A percentile compares a stretch with the other conserved stretches of the same genome.
Evolutionary conservation across 2,888 invertebrate species (phyloP).

Genomic region (Tenthredo livida): DNA sequence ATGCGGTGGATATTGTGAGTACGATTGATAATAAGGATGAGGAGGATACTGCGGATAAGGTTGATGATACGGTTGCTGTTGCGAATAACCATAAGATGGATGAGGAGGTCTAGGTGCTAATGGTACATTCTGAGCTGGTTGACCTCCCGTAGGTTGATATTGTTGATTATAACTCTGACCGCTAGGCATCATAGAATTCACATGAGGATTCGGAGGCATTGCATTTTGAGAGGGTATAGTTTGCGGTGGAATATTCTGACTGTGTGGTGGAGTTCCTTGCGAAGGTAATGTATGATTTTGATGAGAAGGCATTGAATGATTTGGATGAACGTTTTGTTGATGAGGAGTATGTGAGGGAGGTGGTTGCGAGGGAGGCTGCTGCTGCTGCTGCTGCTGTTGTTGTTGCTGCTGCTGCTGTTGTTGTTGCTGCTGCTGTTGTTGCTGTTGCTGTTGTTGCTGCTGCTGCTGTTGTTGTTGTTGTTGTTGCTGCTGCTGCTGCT

Average conservation of each 20-base stretch:
- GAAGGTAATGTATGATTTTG: constrained; percentile 61
- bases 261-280: constrained; percentile 59
- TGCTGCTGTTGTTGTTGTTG: constrained; percentile 71
- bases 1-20: constrained; percentile 81
- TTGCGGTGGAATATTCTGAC: constrained; percentile 70
- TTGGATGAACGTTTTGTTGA: constrained; percentile 62
- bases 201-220: constrained; percentile 64
- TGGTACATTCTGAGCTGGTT: constrained; percentile 79
- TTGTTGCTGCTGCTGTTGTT: constrained; percentile 69
- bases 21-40: constrained; percentile 80
- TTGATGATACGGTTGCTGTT: constrained; percentile 79
- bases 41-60: constrained; percentile 79
- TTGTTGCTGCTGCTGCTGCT: constrained; percentile 65
- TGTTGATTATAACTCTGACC: constrained; percentile 77
- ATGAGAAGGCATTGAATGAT: constrained; percentile 74
- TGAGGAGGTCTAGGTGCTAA: constrained; percentile 81
- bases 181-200: constrained; percentile 72
- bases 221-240: constrained; percentile 64
- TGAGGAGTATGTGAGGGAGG: constrained; percentile 69
- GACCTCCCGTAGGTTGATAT: constrained; percentile 75
- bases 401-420: constrained; percentile 70
- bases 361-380: constrained; percentile 66
- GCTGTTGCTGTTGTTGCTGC: constrained; percentile 65
- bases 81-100: constrained; percentile 79
- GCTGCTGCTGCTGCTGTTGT: constrained; percentile 67